These are phyloP conservation scores for Natrix natrix DNA, from an alignment of 2,797 vertebrate genomes.

Conservation along the genomic window DNA sequence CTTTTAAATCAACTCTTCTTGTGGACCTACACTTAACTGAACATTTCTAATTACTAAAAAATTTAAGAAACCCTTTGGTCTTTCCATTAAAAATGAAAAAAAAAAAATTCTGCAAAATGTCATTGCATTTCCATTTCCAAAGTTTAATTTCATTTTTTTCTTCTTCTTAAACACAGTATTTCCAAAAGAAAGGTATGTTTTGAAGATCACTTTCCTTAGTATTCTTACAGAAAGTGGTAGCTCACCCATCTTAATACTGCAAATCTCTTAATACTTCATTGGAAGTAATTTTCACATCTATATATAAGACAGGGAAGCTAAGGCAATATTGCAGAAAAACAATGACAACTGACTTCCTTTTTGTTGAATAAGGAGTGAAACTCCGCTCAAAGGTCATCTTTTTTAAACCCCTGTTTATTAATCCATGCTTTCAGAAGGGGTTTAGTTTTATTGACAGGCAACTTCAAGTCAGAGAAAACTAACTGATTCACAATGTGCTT, in stretches of 20 bases:
- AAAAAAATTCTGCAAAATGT: neutral
- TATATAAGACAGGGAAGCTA: neutral
- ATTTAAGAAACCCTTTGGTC: neutral
- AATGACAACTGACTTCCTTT: neutral
- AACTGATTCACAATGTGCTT: neutral
- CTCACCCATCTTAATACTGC: neutral
- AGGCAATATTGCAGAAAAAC: neutral
- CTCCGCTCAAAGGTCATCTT: neutral
- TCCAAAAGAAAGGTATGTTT: neutral
- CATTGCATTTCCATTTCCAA: neutral
- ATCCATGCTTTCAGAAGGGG: neutral
- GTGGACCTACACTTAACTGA: neutral
- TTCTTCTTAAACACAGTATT: neutral
- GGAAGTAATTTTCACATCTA: neutral
- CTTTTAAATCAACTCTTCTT: neutral
- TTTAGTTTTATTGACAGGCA: neutral
- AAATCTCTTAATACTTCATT: neutral
- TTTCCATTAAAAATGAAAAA: neutral
- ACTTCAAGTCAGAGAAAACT: neutral
- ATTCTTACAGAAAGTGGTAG: neutral
- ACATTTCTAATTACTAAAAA: constrained; percentile 11
- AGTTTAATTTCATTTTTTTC: neutral
- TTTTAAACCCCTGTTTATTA: neutral
- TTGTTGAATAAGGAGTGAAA: neutral
- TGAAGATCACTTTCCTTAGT: neutral